Evolutionary conservation across 2,888 invertebrate genomes (phyloP).

Genomic region (Tetranychus truncatus): DNA sequence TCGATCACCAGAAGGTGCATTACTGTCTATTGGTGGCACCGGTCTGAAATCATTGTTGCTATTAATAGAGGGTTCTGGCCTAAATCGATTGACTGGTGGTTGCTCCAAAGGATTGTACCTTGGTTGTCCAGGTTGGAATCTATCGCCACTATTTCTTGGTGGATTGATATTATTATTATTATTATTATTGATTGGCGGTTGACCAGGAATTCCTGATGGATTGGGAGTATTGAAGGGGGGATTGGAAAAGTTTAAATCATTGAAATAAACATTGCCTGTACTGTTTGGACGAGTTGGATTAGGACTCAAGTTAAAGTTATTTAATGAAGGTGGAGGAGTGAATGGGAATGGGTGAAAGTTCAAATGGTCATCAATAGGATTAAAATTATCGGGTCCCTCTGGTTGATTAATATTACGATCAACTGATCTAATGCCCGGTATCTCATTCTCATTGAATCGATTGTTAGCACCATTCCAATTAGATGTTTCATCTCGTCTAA

Average conservation of each 20-base stretch:
- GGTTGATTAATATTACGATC: background rate
- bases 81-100: background rate
- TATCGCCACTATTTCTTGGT: background rate
- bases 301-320: background rate
- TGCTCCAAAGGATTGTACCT: background rate
- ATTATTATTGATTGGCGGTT: background rate
- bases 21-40: background rate
- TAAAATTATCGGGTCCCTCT: background rate
- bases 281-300: background rate
- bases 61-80: background rate
- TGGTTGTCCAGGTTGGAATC: constrained; percentile 1
- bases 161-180: background rate
- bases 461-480: background rate
- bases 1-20: too few species aligned
- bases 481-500: background rate
- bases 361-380: background rate
- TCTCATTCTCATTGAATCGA: background rate
- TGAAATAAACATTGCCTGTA: background rate
- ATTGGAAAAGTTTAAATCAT: background rate
- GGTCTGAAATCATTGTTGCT: constrained; percentile 5
- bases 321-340: constrained; percentile 1
- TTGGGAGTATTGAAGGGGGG: background rate
- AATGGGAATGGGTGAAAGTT: background rate
- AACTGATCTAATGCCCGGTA: background rate
- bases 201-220: background rate